These are phyloP conservation scores for Apoda limacodes DNA, from an alignment of 2,888 invertebrate genomes.

Conservation along the genomic window DNA sequence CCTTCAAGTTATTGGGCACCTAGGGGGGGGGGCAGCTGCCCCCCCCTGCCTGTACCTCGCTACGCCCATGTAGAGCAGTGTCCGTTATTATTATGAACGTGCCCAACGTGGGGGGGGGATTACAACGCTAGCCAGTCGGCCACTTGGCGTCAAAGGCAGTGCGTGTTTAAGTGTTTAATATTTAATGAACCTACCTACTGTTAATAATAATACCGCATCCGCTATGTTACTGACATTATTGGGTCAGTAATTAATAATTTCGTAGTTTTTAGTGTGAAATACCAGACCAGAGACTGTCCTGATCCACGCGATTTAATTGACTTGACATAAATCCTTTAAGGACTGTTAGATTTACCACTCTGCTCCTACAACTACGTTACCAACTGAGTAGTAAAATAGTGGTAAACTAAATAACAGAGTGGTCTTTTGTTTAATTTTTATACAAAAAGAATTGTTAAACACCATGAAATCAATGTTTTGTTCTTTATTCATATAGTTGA, in stretches of 20 bases:
- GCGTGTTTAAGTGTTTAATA: too few species aligned
- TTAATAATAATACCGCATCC: background rate
- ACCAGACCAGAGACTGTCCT: background rate
- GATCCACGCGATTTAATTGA: too few species aligned
- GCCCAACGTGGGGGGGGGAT: background rate
- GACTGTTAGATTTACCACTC: background rate
- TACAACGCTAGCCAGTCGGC: background rate
- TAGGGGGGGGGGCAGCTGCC: too few species aligned
- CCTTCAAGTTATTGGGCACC: too few species aligned
- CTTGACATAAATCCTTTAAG: background rate
- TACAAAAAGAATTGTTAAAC: background rate
- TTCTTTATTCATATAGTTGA: background rate
- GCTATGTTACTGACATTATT: background rate
- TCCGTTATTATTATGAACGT: too few species aligned
- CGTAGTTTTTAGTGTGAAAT: background rate
- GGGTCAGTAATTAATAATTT: background rate
- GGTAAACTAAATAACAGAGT: background rate
- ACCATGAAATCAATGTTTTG: background rate
- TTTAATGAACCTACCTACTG: too few species aligned
- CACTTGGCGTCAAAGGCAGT: background rate
- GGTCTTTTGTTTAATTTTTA: too few species aligned
- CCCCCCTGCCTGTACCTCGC: too few species aligned
- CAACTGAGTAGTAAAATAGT: too few species aligned
- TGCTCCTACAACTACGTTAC: too few species aligned
- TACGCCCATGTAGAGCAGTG: too few species aligned